These are phyloP conservation scores for Aphaenogaster floridana DNA, from an alignment of 1,140 invertebrate genomes.

Conservation along the genomic window DNA sequence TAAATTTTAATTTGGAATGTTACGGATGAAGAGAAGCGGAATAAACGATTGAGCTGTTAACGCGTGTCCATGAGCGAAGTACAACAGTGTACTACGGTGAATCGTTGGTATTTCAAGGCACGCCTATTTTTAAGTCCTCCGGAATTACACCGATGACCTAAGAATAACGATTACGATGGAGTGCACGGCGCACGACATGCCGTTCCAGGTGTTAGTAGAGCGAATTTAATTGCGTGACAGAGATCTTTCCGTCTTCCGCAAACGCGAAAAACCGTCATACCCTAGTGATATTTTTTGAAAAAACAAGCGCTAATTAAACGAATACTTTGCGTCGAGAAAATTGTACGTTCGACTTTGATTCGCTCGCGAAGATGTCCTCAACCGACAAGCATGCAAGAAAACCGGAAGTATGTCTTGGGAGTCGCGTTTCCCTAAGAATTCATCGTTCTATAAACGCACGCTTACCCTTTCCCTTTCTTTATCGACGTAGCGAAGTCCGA, in stretches of 20 bases:
- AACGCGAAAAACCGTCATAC: neutral
- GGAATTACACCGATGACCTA: constrained; percentile 59
- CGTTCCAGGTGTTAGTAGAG: constrained; percentile 26
- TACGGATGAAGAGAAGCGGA: neutral
- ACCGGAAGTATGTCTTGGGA: neutral
- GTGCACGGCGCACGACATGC: constrained; percentile 24
- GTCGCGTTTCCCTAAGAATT: neutral
- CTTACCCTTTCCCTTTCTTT: constrained; percentile 95
- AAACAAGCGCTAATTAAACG: neutral
- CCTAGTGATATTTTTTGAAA: neutral
- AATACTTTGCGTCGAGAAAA: neutral
- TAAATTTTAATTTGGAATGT: constrained; percentile 20
- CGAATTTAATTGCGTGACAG: constrained; percentile 39
- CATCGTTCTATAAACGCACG: constrained; percentile 71
- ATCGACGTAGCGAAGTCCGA: constrained; percentile 98
- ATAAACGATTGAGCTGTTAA: neutral
- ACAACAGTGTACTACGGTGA: constrained; percentile 11
- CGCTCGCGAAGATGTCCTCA: neutral
- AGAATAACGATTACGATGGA: constrained; percentile 62
- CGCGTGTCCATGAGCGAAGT: neutral
- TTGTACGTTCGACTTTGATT: neutral
- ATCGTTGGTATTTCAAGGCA: constrained; percentile 61
- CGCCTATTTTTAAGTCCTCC: constrained; percentile 59
- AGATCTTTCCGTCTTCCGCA: constrained; percentile 16
- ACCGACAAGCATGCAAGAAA: neutral